A percentile compares a stretch with the other conserved stretches of the same genome.
phyloP scores from a whole-genome alignment of 1,140 invertebrate genomes.

The Plectrocnemia conspersa region DNA sequence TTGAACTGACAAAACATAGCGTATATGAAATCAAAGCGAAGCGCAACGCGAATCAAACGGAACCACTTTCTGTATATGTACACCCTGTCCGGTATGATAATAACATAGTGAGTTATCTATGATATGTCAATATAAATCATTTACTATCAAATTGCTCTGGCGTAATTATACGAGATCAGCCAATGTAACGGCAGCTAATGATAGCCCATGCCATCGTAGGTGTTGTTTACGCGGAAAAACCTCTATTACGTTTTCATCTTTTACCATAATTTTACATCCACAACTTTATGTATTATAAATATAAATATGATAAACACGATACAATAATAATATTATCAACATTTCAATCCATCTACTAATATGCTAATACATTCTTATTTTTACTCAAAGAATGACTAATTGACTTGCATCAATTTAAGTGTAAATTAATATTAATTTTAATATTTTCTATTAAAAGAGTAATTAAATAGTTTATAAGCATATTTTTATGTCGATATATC shows the following conservation, averaged over 20 bases:
- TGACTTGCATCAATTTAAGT: no score
- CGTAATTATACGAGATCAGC: constrained; percentile 22
- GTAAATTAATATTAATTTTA: background rate
- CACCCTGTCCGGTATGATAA: constrained; percentile 11
- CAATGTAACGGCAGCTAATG: constrained; percentile 25
- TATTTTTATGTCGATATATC: no score
- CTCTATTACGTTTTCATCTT: constrained; percentile 5
- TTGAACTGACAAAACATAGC: background rate
- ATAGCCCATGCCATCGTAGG: constrained; percentile 19
- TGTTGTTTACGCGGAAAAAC: constrained; percentile 22
- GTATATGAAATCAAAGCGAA: background rate
- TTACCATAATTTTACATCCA: no score
- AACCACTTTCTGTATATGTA: background rate
- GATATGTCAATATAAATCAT: constrained; percentile 28
- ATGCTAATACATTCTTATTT: no score
- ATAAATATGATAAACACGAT: no score
- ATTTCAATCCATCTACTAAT: no score
- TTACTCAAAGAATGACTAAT: no score
- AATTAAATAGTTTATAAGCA: background rate
- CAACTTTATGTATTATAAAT: no score
- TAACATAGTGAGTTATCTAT: constrained; percentile 17
- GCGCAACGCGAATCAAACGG: background rate
- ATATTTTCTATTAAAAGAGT: constrained; percentile 1
- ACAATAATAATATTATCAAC: no score
- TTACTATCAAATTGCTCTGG: constrained; percentile 15